A percentile compares a stretch with the other conserved stretches of the same genome.
Conservation (phyloP, 2,113 vertebrate genomes). For the Clinocottus analis region DNA sequence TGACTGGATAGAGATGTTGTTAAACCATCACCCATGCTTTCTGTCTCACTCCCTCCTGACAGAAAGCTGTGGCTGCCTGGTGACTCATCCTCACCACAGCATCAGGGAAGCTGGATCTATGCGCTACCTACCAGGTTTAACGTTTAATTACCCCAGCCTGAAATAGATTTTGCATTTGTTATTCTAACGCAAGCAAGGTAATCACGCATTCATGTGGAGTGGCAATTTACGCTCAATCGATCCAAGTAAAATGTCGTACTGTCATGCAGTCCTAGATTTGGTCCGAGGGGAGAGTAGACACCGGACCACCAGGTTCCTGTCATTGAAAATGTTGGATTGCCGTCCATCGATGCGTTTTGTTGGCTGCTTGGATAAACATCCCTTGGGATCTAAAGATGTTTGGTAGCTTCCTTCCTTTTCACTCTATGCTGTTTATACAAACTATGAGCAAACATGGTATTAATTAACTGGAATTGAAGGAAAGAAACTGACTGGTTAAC, state of each 20-base stretch:
- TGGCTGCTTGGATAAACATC: conserved; percentile 12
- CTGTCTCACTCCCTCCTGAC: not conserved
- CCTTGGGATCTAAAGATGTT: not conserved
- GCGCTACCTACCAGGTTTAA: conserved; percentile 44
- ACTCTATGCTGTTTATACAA: not conserved
- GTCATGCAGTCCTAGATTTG: not conserved
- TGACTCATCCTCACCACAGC: conserved; percentile 70
- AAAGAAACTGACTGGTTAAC: not conserved
- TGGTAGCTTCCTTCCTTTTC: not conserved
- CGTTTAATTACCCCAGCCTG: conserved; percentile 53
- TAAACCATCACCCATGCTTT: conserved; percentile 50
- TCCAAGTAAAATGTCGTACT: not conserved
- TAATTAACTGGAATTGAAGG: not conserved
- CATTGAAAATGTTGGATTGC: conserved; percentile 2
- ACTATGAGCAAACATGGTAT: not conserved
- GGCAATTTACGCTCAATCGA: not conserved
- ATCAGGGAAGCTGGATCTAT: conserved; percentile 33
- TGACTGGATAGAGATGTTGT: conserved; percentile 49
- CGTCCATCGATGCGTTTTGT: conserved; percentile 13
- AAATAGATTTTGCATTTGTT: conserved; percentile 41
- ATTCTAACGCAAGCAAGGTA: not conserved
- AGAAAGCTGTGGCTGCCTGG: conserved; percentile 30
- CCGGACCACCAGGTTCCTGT: conserved; percentile 14
- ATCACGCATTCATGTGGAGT: conserved; percentile 15
- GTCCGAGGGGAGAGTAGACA: not conserved